Evolutionary conservation across 2,888 invertebrate species (phyloP).

Genomic region (Adineta ricciae): DNA sequence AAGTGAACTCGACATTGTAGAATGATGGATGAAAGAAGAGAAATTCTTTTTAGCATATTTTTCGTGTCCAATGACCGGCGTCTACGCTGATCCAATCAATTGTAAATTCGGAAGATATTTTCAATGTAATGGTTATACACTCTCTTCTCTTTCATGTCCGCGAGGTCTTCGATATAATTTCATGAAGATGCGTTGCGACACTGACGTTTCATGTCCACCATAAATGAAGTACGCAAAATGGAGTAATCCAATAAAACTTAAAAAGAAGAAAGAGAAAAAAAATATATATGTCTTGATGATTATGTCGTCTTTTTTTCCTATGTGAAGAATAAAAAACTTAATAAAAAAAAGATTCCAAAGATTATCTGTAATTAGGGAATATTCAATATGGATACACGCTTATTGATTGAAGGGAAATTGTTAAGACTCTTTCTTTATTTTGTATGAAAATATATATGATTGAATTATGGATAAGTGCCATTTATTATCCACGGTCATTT

Average conservation of each 20-base stretch:
- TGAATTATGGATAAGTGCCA: background rate
- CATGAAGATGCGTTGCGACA: background rate
- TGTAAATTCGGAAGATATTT: background rate
- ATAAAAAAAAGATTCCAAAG: background rate
- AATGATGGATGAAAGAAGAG: background rate
- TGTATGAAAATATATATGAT: background rate
- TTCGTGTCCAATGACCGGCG: background rate
- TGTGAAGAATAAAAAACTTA: background rate
- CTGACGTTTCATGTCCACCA: background rate
- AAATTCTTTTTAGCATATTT: background rate
- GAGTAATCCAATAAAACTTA: background rate
- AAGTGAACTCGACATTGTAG: background rate
- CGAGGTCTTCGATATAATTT: background rate
- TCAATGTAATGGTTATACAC: background rate
- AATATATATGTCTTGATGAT: background rate
- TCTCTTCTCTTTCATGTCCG: background rate
- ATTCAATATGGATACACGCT: background rate
- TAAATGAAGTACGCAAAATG: background rate
- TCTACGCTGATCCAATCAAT: background rate
- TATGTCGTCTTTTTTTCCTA: background rate
- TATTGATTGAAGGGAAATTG: background rate
- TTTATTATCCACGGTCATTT: background rate
- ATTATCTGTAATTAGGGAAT: background rate
- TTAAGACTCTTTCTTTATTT: background rate
- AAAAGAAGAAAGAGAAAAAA: background rate